Evolutionary conservation across 2,888 invertebrate genomes (phyloP), one percentile per base, ranked within the genome.

Genomic region (Unio delphinus): DNA sequence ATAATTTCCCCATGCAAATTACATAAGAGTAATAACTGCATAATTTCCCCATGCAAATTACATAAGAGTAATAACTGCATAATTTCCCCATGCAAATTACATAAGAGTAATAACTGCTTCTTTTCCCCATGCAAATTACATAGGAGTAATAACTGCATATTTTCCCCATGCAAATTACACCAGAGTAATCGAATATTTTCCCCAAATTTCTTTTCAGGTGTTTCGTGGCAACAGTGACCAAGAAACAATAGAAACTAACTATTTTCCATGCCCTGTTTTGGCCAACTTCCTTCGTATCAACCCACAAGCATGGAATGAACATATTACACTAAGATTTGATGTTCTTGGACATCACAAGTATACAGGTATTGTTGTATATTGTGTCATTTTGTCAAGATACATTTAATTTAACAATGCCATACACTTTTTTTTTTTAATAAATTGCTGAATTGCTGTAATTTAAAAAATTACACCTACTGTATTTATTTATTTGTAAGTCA

Each of bases 141-240:
- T 4, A 2, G 4, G 28, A 28, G 28, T 28, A 28, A 28, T 28
- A 34, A 34, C 34, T 34, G 7, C 6, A 7, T 34, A 7, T 8
- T 7, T 34, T 34, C 7, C 34, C 7, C 7, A 34, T 34, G 34
- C 34, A 34, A 34, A 34, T 34, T 55, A 30, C 54, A 61, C 23
- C 55, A n/a, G 17, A 60, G 45, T 45, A 11, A 45, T 45, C 11
- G 11, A 11, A 45, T 15, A 45, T 45, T 45, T 45, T 45, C 11
- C 45, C 11, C 45, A 45, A 45, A 45, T 45, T 45, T 15, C 45
- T 45, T 45, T 61, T 30, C 54, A 64, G 55, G 26, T 26, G 23
- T 64, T 64, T 54, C n/a, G 34, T 26, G 64, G 64, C 20, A 64
- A 64, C 54, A 64, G 45, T 17, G 64, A 64, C 54, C n/a, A 30